Base-by-base conservation (phyloP, 2,888 invertebrate species). In the Nematopogon swammerdamellus region DNA sequence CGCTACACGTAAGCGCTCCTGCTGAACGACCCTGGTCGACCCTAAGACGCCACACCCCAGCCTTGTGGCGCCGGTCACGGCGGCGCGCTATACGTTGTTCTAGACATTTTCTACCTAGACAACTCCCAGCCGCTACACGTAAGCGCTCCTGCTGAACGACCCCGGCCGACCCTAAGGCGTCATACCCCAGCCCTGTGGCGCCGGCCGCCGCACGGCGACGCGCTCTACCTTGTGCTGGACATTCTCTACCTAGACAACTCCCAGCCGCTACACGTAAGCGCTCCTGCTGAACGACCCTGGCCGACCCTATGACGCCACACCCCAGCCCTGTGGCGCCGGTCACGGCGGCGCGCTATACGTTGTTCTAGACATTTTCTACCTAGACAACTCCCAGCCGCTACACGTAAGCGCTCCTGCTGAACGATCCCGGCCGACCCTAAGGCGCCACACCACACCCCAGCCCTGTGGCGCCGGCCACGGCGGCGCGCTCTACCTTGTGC, bases 61-160 rank as follows among this genome's bases (percentile, higher is more conserved):
- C 3, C 70, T 62, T 61, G 67, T 59, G 49, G 74, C 77, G 1
- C 60, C 72, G 6, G 70, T 70, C 5, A 74, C 82, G 0, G 80
- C 85, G 8, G 81, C 87, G 43, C 83, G 84, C 46, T 85, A 85
- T 8, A 87, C 87, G 1, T 77, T 87, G 46, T 87, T 88, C 45
- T 89, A 88, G 0, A 84, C n/a, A n/a, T n/a, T n/a, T n/a, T 88
- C 18, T 88, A 87, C 59, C 70, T 87, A 56, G 85, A 86, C 63
- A 66, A 71, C 42, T 71, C 81, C 17, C 73, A 74, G 60, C 71
- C 75, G 47, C 73, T 67, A 51, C 77, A 68, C 69, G 79, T 72
- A 42, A 60, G 54, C 55, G 47, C 48, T 19, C 44, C 50, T 52
- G 67, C 65, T 60, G 68, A 67, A 56, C n/a, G n/a, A n/a, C n/a